Percentiles rank a stretch among this genome's conserved stretches.
These are phyloP conservation scores for Drosophila mulleri DNA, from an alignment of 2,888 invertebrate species.

Conservation along the genomic window DNA sequence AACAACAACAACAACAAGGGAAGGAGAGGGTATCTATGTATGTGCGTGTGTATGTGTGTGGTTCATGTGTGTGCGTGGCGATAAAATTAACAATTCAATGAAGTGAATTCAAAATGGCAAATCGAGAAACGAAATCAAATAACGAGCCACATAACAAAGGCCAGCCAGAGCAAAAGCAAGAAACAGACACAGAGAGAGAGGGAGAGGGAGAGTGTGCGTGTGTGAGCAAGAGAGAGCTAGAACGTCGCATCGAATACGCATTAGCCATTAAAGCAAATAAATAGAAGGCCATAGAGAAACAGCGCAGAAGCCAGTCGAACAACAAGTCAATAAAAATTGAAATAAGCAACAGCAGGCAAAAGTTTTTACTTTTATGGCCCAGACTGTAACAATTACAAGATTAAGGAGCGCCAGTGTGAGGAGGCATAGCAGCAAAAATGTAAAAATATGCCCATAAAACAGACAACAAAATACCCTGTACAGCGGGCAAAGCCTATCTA, in stretches of 20 bases:
- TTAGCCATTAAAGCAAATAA: conserved; percentile 62
- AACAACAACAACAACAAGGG: conserved; percentile 7
- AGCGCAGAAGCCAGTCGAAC: conserved; percentile 33
- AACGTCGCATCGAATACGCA: conserved; percentile 23
- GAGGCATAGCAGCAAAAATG: conserved; percentile 8
- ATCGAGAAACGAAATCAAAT: conserved; percentile 75
- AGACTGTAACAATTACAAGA: conserved; percentile 60
- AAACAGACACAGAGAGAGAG: neutral
- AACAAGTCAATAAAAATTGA: conserved; percentile 73
- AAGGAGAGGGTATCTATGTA: neutral
- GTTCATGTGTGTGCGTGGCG: conserved; percentile 43
- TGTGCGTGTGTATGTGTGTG: conserved; percentile 5
- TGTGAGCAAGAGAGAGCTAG: conserved; percentile 2
- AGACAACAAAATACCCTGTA: conserved; percentile 2
- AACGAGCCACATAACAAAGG: conserved; percentile 50
- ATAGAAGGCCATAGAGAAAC: conserved; percentile 15
- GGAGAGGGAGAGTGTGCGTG: neutral
- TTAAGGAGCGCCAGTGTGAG: conserved; percentile 10
- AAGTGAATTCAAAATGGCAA: conserved; percentile 79
- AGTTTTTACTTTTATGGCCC: conserved; percentile 62
- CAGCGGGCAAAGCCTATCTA: neutral
- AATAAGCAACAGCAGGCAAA: conserved; percentile 67
- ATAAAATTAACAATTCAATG: conserved; percentile 81
- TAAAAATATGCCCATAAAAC: neutral
- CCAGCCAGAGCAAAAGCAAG: conserved; percentile 9